Base-by-base conservation (phyloP, 2,113 vertebrate species). In the Phalacrocorax aristotelis region DNA sequence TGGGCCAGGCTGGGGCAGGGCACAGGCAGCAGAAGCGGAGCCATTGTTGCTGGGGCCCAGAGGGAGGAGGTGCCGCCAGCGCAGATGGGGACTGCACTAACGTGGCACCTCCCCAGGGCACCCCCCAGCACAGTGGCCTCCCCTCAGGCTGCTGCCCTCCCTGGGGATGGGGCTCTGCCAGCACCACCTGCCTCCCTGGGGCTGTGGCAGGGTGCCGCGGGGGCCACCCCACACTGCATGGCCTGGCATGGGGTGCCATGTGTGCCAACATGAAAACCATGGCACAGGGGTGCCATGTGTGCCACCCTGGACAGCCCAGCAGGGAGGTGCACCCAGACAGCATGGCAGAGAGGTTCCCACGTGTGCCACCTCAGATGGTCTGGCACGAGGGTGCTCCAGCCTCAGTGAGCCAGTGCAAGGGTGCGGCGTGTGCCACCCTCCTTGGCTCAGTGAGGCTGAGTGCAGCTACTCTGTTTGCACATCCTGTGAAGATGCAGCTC, bases 31-130 rank as follows among this genome's bases (percentile, higher is more conserved):
- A 52, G 89, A 32, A 51, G 89, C 94, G 12, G 69, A 90, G 93
- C 97, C 96, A 85, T 96, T 97, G 95, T 95, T 74, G 82, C 77
- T 0, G 83, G 89, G 90, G 95, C 84, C 95, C 92, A 6, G 3
- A 6, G 95, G 95, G 91, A 97, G 68, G 65, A 84, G 90, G 88
- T 38, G 30, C 66, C 19, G 70, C 83, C 58, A 14, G 83, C 92
- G 94, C 96, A 97, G 96, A 95, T 97, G 97, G 97, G 95, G 84
- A 95, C 83, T 48, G 83, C n/a, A 49, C 90, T 89, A 83, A 94
- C 57, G 94, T 86, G 7, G 81, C 19, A 30, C 52, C 42, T 96
- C 94, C 96, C 95, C 60, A 72, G 90, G 95, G 97, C 87, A 71
- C 51, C 60, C n/a, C 68, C 49, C 6, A 48, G 69, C 21, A 4